These are phyloP conservation scores for Phodopus roborovskii DNA, from an alignment of 2,113 vertebrate genomes.

Conservation along the genomic window DNA sequence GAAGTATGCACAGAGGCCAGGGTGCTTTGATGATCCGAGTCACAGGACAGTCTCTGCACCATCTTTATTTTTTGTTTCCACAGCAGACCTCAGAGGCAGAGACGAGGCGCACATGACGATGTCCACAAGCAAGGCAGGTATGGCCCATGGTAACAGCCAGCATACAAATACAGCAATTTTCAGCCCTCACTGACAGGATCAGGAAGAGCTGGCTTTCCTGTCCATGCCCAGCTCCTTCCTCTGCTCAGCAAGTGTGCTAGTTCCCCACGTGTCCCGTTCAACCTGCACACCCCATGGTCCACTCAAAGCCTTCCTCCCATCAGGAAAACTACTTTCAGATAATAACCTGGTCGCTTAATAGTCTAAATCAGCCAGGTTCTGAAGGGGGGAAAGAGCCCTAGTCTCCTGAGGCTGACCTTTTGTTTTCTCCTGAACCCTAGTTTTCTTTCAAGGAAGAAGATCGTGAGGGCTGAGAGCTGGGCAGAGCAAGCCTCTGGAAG, in stretches of 20 bases:
- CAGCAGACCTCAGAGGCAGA: constrained; percentile 83
- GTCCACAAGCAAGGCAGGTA: constrained; percentile 91
- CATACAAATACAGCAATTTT: not conserved
- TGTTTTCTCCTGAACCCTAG: not conserved
- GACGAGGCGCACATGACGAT: constrained; percentile 86
- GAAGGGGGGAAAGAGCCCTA: not conserved
- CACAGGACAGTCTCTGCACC: constrained; percentile 1
- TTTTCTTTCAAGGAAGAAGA: not conserved
- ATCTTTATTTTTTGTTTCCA: constrained; percentile 50
- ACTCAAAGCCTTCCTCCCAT: not conserved
- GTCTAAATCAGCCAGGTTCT: not conserved
- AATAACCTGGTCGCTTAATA: not conserved
- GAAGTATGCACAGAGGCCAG: not conserved
- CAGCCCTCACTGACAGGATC: not conserved
- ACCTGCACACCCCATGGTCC: not conserved
- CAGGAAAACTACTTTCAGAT: not conserved
- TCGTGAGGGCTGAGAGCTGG: not conserved
- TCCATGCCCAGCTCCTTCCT: not conserved
- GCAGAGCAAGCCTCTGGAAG: not conserved
- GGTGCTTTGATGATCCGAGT: not conserved
- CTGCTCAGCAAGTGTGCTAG: too few relatives aligned
- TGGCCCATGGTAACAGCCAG: not conserved
- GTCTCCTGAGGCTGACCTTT: not conserved
- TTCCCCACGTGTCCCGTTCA: not conserved
- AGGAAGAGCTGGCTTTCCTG: not conserved